A percentile compares a stretch with the other conserved stretches of the same genome.
phyloP scores from a whole-genome alignment of 1,140 invertebrate species.

The Leucophenga varia region DNA sequence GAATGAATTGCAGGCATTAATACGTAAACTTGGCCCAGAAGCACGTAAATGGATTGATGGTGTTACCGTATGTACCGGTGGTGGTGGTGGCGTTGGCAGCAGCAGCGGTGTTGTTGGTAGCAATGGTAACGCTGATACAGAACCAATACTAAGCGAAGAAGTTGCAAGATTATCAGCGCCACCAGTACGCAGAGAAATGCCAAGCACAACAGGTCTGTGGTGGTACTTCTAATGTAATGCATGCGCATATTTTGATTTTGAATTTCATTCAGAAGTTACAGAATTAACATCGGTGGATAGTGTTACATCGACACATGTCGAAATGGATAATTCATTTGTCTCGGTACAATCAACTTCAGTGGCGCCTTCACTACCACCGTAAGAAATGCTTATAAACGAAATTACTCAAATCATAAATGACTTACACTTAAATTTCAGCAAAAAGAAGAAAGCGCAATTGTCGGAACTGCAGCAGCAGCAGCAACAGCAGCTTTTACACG shows the following conservation, averaged over 20 bases:
- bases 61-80: constrained; percentile 32
- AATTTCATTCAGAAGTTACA: constrained; percentile 46
- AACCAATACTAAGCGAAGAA: constrained; percentile 47
- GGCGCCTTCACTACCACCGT: constrained; percentile 48
- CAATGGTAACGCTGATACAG: constrained; percentile 32
- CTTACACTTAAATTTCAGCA: no score
- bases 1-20: constrained; percentile 68
- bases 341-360: constrained; percentile 45
- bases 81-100: neutral
- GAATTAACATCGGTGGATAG: constrained; percentile 55
- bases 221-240: constrained; percentile 11
- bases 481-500: constrained; percentile 22
- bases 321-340: constrained; percentile 49
- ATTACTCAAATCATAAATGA: no score
- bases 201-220: constrained; percentile 54
- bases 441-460: constrained; percentile 44
- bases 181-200: constrained; percentile 48
- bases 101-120: no score
- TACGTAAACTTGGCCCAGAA: constrained; percentile 52
- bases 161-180: constrained; percentile 45
- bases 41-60: constrained; percentile 55
- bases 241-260: constrained; percentile 5
- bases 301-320: constrained; percentile 52
- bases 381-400: no score
- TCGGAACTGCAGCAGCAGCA: constrained; percentile 32